Evolutionary conservation across 2,888 invertebrate species (phyloP), one percentile per base, ranked within the genome.

Genomic region (Malachius bipustulatus): DNA sequence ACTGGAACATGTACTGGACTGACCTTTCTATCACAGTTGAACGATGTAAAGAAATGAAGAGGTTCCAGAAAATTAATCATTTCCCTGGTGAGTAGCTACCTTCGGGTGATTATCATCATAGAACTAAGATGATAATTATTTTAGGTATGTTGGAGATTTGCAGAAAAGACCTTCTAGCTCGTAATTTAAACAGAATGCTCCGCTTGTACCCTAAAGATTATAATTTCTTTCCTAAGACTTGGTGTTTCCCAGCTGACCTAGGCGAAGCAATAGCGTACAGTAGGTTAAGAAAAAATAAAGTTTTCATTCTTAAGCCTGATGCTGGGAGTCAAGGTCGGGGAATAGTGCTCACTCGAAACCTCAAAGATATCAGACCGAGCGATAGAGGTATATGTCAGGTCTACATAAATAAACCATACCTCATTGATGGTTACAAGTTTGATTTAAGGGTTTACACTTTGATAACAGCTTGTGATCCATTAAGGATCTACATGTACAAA

Each of bases 1-100:
- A 78, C 34, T 93, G 91, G 91, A 85, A 87, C 57, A 73, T 93
- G 44, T 83, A 81, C 54, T 93, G 91, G 91, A 84, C 85, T 0
- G 91, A 91, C 57, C 74, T 81, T 51, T 81, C 84, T 45, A 80
- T 91, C 12, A 81, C 87, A 6, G 73, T 88, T 2, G 89, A 90
- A 51, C 64, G 83, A 34, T 87, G 83, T 30, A 89, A 89, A 61
- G 85, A 85, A 49, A 87, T 93, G 88, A 89, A 87, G 61, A 70
- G 88, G 42, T 93, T 81, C 60, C 82, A 91, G 65, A 82, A 87
- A 56, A 83, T 91, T 40, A 93, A 93, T 60, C 91, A 93, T 63
- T 93, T 90, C 57, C 90, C 90, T 2, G 63, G 63, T n/a, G n/a
- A n/a, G n/a, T n/a, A n/a, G n/a, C n/a, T n/a, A n/a, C n/a, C n/a